Base-by-base conservation (phyloP, 2,797 vertebrate genomes). In the Chrysocyon brachyurus region DNA sequence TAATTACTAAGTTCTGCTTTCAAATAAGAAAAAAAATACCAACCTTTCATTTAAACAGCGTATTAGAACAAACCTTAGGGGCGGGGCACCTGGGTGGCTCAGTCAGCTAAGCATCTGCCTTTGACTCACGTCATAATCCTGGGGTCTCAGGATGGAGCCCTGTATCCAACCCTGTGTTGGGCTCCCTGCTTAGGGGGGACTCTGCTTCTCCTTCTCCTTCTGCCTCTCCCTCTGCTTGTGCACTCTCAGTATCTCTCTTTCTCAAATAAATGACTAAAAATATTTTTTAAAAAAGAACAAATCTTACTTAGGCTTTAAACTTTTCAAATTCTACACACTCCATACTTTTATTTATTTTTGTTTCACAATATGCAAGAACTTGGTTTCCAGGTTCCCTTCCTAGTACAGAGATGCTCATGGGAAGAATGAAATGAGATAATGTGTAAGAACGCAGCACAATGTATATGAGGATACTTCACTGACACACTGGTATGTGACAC, bases 151-250 rank as follows among this genome's bases (percentile, higher is more conserved):
- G n/a, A 33, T 68, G 3, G 3, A 68, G n/a, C 9, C 66, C 15
- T 4, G 0, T 9, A 33, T 68, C 8, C 3, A 68, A 17, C 9
- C 66, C 31, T 4, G 0, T 9, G 9, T 33, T 0, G 0, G 66
- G n/a, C 66, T 68, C 66, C 17, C 66, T 21, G 4, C 31, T 33
- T 1, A 66, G 64, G 8, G 8, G 31, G 16, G 8, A 19, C 15
- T 33, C 17, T 4, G 8, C n/a, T 19, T 68, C 66, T 68, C n/a
- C 66, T 17, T 66, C 64, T 33, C 8, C 6, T 8, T 33, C 66
- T 68, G 66, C 66, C 16, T 1, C n/a, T 33, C n/a, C 17, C 17
- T 2, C 66, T 33, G n/a, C 66, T 68, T 68, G 66, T 68, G 63
- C 66, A 33, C 4, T 19, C 66, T 68, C 66, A 33, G 31, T 68